Evolutionary conservation across 2,113 vertebrate genomes (phyloP).

Genomic region (Rynchops niger): DNA sequence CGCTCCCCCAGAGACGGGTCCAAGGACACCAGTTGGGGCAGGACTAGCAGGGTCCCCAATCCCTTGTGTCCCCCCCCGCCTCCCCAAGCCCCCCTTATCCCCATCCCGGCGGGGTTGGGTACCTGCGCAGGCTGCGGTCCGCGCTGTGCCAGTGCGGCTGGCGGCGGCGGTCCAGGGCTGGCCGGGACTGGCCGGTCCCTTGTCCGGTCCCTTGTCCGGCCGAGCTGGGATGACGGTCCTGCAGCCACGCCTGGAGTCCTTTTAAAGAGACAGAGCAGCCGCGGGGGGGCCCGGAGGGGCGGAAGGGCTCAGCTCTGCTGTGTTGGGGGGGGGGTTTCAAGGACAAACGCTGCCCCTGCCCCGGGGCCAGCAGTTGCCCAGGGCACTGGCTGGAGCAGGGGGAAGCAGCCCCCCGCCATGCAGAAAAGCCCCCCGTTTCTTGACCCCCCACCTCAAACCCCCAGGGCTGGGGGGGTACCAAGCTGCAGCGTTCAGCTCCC

Average conservation of each 20-base stretch:
- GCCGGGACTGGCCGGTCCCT: neutral
- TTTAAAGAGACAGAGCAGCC: slow-evolving; percentile 64
- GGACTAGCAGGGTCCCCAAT: neutral
- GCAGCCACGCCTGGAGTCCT: slow-evolving; percentile 56
- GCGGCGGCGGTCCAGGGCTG: neutral
- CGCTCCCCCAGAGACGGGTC: neutral
- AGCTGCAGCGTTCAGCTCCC: rapidly evolving
- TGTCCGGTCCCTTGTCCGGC: neutral
- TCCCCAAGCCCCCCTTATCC: neutral
- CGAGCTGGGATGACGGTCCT: neutral
- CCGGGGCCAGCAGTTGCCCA: neutral
- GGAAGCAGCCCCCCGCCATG: neutral
- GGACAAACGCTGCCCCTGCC: neutral
- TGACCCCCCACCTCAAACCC: neutral
- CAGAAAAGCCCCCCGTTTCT: neutral
- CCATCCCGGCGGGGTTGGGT: neutral
- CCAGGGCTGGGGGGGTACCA: neutral
- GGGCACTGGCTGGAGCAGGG: neutral
- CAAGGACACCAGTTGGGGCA: neutral
- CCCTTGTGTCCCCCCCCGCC: rapidly evolving
- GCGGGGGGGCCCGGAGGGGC: neutral
- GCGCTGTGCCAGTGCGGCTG: neutral
- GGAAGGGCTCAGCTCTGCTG: neutral
- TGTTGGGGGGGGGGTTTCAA: too few relatives aligned
- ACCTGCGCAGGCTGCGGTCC: neutral